A percentile compares a stretch with the other conserved stretches of the same genome.
phyloP scores from a whole-genome alignment of 2,888 invertebrate genomes.

The Nezara viridula region DNA sequence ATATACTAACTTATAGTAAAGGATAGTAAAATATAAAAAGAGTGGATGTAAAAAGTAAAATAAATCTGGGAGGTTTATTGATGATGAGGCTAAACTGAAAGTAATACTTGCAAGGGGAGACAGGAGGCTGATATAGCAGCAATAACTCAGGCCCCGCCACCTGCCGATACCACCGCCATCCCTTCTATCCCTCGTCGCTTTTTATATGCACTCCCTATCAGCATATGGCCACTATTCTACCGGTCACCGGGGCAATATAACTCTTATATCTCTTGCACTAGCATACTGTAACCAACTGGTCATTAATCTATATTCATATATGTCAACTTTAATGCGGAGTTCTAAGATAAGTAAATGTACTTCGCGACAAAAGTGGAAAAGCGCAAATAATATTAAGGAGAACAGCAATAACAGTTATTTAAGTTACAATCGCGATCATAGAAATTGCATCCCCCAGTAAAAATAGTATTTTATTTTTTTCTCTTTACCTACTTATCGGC shows the following conservation, averaged over 20 bases:
- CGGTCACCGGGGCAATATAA: background rate
- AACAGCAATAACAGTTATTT: too few relatives aligned
- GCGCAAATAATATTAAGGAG: too few relatives aligned
- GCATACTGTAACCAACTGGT: background rate
- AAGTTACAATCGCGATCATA: too few relatives aligned
- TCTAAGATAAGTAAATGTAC: too few relatives aligned
- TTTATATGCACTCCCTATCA: constrained; percentile 46
- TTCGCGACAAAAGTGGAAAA: too few relatives aligned
- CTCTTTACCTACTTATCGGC: too few relatives aligned
- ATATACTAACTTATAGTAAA: background rate
- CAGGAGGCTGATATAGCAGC: constrained; percentile 18
- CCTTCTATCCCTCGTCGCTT: background rate
- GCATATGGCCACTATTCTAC: constrained; percentile 2
- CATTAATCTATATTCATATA: background rate
- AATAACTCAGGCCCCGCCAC: background rate
- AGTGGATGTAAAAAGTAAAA: background rate
- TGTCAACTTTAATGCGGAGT: background rate
- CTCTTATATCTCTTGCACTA: background rate
- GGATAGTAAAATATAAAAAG: background rate
- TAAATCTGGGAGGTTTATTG: constrained; percentile 37
- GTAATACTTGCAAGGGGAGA: constrained; percentile 1
- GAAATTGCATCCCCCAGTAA: too few relatives aligned
- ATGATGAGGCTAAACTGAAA: constrained; percentile 43
- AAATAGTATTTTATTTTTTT: too few relatives aligned
- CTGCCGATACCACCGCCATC: constrained; percentile 27